Evolutionary conservation across 2,113 vertebrate species (phyloP), one percentile per base, ranked within the genome.

Genomic region (Eudyptes chrysolophus): DNA sequence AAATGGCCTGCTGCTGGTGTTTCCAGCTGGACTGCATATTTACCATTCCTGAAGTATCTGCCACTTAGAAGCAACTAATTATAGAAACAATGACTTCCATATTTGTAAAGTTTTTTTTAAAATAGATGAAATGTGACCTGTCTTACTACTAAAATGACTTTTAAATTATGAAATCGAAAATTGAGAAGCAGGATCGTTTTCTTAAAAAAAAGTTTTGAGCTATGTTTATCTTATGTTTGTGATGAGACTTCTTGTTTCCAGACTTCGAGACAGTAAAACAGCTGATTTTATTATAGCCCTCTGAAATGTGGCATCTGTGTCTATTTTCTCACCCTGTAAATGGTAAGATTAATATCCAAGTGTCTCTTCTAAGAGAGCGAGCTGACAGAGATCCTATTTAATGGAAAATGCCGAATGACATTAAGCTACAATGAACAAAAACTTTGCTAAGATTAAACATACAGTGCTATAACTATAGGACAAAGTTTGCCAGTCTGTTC

Each of bases 401-500:
- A 82, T 88, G 26, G 69, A 51, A 87, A 66, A 84, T 81, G 70
- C 61, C 93, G 91, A 97, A 97, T 95, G 69, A 60, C 79, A 16
- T 81, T 95, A 69, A 87, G 58, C 92, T 92, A 98, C 93, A 97
- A 89, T 96, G 96, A 96, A 95, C 95, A 98, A 96, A 93, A 97
- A 96, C 87, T 96, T 96, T 95, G 86, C 90, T 89, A 97, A 98
- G 95, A 97, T 97, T 96, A 97, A 97, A 75, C 49, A 70, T 96
- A 95, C 92, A 96, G 96, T 88, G 54, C 81, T 94, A 36, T 87
- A 97, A 87, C 97, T 97, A 57, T 79, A 95, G 95, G 78, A 89
- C 92, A 96, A 80, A 95, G 96, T 98, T 97, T 97, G 98, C 97
- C 97, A 97, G 97, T 94, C 92, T 97, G 97, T 98, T 97, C 98